These are phyloP conservation scores for Geotrupes spiniger DNA, from an alignment of 2,888 invertebrate species.

Conservation along the genomic window DNA sequence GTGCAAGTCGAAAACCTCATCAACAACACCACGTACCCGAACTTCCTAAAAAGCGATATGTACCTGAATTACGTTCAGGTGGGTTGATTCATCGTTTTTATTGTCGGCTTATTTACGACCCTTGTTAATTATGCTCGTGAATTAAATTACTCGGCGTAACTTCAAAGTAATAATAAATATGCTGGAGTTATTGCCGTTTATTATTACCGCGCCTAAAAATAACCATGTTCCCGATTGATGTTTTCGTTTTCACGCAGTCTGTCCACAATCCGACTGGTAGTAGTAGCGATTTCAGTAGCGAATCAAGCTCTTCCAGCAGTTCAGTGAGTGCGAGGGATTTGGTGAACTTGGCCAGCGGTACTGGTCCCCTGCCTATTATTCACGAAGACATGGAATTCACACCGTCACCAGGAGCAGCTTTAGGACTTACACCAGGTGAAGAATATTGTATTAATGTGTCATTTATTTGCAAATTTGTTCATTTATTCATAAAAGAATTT, in stretches of 20 bases:
- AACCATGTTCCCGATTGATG: not conserved
- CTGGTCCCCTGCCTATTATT: conserved; percentile 69
- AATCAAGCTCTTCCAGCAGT: conserved; percentile 46
- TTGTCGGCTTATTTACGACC: too few relatives aligned
- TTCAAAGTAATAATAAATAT: too few relatives aligned
- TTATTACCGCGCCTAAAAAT: too few relatives aligned
- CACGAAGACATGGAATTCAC: conserved; percentile 81
- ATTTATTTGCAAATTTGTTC: too few relatives aligned
- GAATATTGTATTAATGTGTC: not conserved
- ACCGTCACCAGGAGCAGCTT: conserved; percentile 39
- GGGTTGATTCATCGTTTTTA: conserved; percentile 44
- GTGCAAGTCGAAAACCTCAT: conserved; percentile 74
- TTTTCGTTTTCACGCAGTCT: conserved; percentile 34
- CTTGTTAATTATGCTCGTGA: too few relatives aligned
- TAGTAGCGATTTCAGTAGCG: conserved; percentile 40
- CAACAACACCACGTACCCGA: conserved; percentile 84
- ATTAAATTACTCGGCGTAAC: too few relatives aligned
- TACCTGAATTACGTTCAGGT: conserved; percentile 83
- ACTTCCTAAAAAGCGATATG: conserved; percentile 89
- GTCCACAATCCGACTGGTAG: conserved; percentile 39
- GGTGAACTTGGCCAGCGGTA: conserved; percentile 42
- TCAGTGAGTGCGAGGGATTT: conserved; percentile 45
- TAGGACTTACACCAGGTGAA: conserved; percentile 43
- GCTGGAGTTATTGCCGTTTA: too few relatives aligned
- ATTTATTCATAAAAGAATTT: too few relatives aligned